Conservation (phyloP, 2,888 invertebrate species). For the Melanostoma mellinum region DNA sequence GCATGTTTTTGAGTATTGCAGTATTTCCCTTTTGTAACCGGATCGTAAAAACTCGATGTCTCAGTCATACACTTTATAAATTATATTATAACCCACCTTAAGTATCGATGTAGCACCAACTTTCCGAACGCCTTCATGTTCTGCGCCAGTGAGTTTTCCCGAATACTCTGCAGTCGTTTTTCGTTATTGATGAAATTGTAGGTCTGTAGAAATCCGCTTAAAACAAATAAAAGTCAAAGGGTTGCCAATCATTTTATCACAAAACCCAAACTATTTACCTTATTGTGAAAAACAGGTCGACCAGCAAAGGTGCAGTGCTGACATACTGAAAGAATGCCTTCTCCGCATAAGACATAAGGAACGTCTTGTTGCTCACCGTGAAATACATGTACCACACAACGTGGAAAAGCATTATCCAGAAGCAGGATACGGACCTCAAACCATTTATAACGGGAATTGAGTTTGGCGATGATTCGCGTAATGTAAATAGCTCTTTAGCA, state of each 20-base stretch:
- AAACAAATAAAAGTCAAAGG: constrained; percentile 27
- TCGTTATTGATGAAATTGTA: constrained; percentile 80
- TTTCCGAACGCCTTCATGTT: constrained; percentile 79
- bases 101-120: constrained; percentile 79
- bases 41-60: no score
- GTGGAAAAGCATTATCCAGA: constrained; percentile 81
- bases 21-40: no score
- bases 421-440: constrained; percentile 80
- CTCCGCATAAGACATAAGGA: constrained; percentile 80
- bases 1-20: no score
- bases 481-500: constrained; percentile 77
- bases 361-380: constrained; percentile 80
- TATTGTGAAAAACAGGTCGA: constrained; percentile 81
- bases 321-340: constrained; percentile 80
- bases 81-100: constrained; percentile 74
- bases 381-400: constrained; percentile 82
- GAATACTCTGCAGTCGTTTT: constrained; percentile 77
- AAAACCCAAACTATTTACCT: constrained; percentile 75
- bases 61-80: neutral
- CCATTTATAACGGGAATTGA: constrained; percentile 81
- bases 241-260: neutral
- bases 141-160: constrained; percentile 75
- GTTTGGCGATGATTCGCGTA: constrained; percentile 74
- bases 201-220: constrained; percentile 80
- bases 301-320: constrained; percentile 81